Evolutionary conservation across 2,888 invertebrate genomes (phyloP).

Genomic region (Eubasilissa splendida): DNA sequence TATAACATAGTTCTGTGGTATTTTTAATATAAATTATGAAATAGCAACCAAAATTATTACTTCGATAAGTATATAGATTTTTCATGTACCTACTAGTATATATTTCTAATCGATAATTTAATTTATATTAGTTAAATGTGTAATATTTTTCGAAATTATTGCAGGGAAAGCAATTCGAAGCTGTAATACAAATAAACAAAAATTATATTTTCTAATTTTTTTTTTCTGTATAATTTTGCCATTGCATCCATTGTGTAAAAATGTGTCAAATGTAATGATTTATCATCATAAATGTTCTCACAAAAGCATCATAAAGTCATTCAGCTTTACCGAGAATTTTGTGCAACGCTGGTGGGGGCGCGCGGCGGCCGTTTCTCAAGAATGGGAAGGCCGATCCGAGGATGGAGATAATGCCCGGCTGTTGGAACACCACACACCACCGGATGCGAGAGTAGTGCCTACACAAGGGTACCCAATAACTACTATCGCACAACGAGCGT

Average conservation of each 20-base stretch:
- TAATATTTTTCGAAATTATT: no score
- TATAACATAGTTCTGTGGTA: no score
- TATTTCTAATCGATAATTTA: not conserved
- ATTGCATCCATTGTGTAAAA: not conserved
- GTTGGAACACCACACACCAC: no score
- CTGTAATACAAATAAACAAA: not conserved
- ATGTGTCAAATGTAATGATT: constrained; percentile 24
- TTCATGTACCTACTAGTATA: not conserved
- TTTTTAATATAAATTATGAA: not conserved
- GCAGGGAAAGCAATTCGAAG: no score
- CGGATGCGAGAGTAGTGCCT: not conserved
- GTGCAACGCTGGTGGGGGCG: not conserved
- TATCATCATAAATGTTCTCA: constrained; percentile 4
- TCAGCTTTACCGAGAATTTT: constrained; percentile 7
- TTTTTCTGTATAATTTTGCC: not conserved
- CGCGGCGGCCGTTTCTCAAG: constrained; percentile 8
- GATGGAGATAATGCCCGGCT: not conserved
- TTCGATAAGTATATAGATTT: not conserved
- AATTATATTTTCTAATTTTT: not conserved
- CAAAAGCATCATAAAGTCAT: not conserved
- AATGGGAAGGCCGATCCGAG: constrained; percentile 15
- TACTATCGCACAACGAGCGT: not conserved
- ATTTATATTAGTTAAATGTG: not conserved
- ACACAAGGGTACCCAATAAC: not conserved
- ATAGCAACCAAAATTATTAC: not conserved